phyloP scores from a whole-genome alignment of 2,797 vertebrate genomes.

The Smutsia gigantea region DNA sequence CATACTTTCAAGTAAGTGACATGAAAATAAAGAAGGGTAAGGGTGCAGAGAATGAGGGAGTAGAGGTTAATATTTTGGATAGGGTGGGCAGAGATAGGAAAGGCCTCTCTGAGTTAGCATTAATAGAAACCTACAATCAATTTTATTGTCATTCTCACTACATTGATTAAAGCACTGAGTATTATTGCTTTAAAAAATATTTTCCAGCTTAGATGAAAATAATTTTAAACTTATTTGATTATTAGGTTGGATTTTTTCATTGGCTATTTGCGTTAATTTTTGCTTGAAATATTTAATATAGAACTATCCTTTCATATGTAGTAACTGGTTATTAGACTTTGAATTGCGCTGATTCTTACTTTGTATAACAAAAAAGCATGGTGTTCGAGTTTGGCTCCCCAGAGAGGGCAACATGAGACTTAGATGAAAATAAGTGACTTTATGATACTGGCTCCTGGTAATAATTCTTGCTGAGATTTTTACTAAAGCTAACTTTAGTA shows the following conservation, averaged over 20 bases:
- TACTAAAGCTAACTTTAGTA: neutral
- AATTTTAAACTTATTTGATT: neutral
- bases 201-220: slow-evolving; percentile 27
- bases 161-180: slow-evolving; percentile 35
- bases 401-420: neutral
- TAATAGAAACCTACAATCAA: neutral
- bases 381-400: neutral
- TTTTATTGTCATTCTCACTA: slow-evolving; percentile 10
- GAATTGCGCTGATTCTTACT: neutral
- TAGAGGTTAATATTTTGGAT: neutral
- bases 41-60: neutral
- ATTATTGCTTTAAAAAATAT: neutral
- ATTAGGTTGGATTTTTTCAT: neutral
- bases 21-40: neutral
- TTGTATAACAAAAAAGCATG: neutral
- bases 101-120: neutral
- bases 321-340: slow-evolving; percentile 3
- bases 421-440: neutral
- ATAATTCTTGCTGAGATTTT: neutral
- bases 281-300: slow-evolving; percentile 23
- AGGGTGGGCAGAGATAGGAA: neutral
- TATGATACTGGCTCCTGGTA: neutral
- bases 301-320: slow-evolving; percentile 2
- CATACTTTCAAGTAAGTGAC: neutral
- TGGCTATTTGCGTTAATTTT: neutral